phyloP scores from a whole-genome alignment of 1,140 invertebrate genomes.

The Ridgeia piscesae region DNA sequence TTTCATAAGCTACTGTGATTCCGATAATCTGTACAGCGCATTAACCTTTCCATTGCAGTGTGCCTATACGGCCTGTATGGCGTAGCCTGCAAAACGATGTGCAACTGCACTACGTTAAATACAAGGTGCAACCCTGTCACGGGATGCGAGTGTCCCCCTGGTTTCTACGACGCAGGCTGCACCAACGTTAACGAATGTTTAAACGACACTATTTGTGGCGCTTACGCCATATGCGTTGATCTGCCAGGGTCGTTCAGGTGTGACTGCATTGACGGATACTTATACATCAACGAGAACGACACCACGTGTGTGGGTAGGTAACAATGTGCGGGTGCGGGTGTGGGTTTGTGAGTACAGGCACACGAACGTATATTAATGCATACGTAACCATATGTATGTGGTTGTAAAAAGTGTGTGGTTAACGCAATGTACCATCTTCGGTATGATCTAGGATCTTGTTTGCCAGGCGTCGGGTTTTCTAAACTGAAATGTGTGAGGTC shows the following conservation, averaged over 20 bases:
- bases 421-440: no score
- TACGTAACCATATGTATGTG: no score
- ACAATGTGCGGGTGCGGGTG: background rate
- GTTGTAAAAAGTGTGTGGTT: no score
- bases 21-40: background rate
- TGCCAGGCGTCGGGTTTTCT: no score
- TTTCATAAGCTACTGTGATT: background rate
- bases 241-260: slow-evolving; percentile 10
- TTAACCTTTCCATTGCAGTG: background rate
- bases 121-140: background rate
- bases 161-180: background rate
- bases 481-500: no score
- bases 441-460: no score
- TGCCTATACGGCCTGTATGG: background rate
- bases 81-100: background rate
- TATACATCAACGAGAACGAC: background rate
- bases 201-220: background rate
- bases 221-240: background rate
- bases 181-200: background rate
- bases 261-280: background rate
- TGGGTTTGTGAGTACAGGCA: no score
- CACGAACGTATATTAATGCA: no score
- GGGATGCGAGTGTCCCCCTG: background rate
- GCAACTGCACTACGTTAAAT: background rate
- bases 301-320: background rate